These are phyloP conservation scores for Cabera pusaria DNA, from an alignment of 2,888 invertebrate genomes.

Conservation along the genomic window DNA sequence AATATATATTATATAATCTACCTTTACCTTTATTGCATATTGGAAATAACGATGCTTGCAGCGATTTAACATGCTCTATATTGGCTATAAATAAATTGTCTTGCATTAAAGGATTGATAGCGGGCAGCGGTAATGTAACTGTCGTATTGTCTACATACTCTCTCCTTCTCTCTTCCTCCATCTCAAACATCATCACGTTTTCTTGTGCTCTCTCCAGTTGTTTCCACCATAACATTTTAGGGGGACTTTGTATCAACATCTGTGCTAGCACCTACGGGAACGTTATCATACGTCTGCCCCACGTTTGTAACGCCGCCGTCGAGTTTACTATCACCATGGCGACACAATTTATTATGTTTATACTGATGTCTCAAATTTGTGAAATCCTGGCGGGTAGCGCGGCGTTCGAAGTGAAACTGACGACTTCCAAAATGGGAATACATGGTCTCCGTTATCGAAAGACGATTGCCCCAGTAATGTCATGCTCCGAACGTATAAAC, in stretches of 20 bases:
- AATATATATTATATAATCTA: no score
- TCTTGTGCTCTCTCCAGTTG: conserved; percentile 66
- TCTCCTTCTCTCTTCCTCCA: conserved; percentile 62
- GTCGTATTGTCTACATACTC: conserved; percentile 64
- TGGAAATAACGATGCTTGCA: conserved; percentile 87
- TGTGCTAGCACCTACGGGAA: conserved; percentile 43
- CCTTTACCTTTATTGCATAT: conserved; percentile 80
- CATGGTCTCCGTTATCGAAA: conserved; percentile 62
- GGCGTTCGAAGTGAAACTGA: conserved; percentile 68
- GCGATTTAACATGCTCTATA: conserved; percentile 83
- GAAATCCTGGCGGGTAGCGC: conserved; percentile 55
- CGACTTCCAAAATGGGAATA: conserved; percentile 57
- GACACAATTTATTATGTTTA: conserved; percentile 49
- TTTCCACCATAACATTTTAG: conserved; percentile 81
- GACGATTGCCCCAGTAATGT: conserved; percentile 58
- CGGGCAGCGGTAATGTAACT: conserved; percentile 62
- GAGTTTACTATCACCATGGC: conserved; percentile 64
- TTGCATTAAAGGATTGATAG: conserved; percentile 64
- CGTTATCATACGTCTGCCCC: conserved; percentile 47
- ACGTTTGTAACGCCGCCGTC: conserved; percentile 40
- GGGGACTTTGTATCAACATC: conserved; percentile 41
- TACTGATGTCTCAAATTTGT: conserved; percentile 23
- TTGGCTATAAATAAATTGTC: conserved; percentile 69
- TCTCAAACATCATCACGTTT: conserved; percentile 67
- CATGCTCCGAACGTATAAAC: conserved; percentile 59